These are phyloP conservation scores for Morpho achilles DNA, from an alignment of 2,888 invertebrate genomes.

Conservation along the genomic window DNA sequence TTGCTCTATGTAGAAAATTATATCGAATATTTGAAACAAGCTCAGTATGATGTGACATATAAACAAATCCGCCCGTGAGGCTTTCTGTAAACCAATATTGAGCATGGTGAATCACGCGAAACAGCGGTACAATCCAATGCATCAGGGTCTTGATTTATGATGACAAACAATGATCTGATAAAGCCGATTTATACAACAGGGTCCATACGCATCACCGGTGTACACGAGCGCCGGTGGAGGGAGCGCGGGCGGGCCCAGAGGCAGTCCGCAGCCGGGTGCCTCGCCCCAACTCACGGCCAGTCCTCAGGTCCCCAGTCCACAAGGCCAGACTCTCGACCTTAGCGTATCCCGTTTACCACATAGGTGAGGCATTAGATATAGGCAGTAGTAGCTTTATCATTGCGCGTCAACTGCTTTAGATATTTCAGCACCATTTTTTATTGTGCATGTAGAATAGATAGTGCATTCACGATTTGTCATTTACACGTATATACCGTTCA, in stretches of 20 bases:
- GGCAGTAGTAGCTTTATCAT: slow-evolving; percentile 4
- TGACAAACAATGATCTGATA: slow-evolving; percentile 26
- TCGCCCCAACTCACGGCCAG: slow-evolving; percentile 90
- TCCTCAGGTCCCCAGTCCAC: slow-evolving; percentile 94
- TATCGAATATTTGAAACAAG: no score
- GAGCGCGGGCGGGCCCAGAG: slow-evolving; percentile 83
- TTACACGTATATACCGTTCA: not conserved
- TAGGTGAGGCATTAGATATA: slow-evolving; percentile 80
- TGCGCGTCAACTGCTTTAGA: not conserved
- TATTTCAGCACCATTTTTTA: not conserved
- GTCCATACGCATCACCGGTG: slow-evolving; percentile 87
- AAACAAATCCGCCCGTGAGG: no score
- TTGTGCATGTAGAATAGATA: no score
- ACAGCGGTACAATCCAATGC: slow-evolving; percentile 8
- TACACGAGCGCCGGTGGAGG: slow-evolving; percentile 87
- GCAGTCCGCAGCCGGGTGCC: slow-evolving; percentile 91
- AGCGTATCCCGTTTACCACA: slow-evolving; percentile 92
- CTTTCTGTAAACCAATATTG: no score
- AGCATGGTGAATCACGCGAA: no score
- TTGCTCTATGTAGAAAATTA: no score
- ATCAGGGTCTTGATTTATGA: slow-evolving; percentile 14
- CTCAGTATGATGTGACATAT: not conserved
- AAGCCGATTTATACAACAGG: slow-evolving; percentile 76
- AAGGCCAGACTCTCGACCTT: slow-evolving; percentile 93
- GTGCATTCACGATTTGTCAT: no score